phyloP scores from a whole-genome alignment of 2,888 invertebrate species.

The Linnaemya tessellans region DNA sequence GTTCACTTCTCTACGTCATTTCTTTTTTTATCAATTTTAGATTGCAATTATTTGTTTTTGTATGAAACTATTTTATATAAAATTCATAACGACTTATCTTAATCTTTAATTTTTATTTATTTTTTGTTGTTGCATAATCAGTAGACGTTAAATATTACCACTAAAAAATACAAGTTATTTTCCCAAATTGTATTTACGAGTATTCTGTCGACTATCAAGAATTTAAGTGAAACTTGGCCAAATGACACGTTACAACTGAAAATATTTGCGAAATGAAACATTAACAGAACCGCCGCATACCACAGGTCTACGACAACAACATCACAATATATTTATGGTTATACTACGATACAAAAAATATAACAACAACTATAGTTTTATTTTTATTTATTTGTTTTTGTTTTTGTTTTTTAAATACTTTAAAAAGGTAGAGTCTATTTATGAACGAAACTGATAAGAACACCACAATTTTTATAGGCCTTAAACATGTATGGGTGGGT shows the following conservation, averaged over 20 bases:
- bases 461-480: slow-evolving; percentile 26
- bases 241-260: slow-evolving; percentile 72
- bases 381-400: not conserved
- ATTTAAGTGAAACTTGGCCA: slow-evolving; percentile 67
- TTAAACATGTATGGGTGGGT: slow-evolving; percentile 34
- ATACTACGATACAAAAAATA: slow-evolving; percentile 2
- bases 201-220: not conserved
- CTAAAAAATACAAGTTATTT: not conserved
- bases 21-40: not conserved
- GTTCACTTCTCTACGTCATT: not conserved
- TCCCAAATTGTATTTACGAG: not conserved
- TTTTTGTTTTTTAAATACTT: slow-evolving; percentile 8
- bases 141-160: not conserved
- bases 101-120: not conserved
- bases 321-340: not conserved
- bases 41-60: not conserved
- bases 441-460: slow-evolving; percentile 55
- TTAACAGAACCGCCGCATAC: slow-evolving; percentile 58
- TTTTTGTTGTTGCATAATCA: not conserved
- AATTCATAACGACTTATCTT: not conserved
- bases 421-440: slow-evolving; percentile 44
- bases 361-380: slow-evolving; percentile 22
- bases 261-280: slow-evolving; percentile 67
- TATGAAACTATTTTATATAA: not conserved
- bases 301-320: slow-evolving; percentile 27